These are phyloP conservation scores for Teleopsis dalmanni DNA, from an alignment of 1,140 invertebrate genomes.

Conservation along the genomic window DNA sequence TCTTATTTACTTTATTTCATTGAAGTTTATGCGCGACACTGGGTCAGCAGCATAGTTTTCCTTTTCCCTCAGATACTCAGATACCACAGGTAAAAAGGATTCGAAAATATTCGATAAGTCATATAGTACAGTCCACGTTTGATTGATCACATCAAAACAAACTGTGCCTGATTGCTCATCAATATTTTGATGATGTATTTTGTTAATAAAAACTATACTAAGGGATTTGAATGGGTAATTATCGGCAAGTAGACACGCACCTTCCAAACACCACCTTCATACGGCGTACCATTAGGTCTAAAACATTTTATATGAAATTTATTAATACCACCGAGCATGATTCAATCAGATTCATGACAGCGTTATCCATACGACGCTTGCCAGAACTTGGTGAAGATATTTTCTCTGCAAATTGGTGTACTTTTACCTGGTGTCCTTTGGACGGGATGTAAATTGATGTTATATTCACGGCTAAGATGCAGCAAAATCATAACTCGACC, in stretches of 20 bases:
- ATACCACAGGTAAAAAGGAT: conserved; percentile 98
- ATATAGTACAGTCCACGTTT: conserved; percentile 84
- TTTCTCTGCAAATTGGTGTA: conserved; percentile 39
- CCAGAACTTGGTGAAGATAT: conserved; percentile 99
- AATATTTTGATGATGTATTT: conserved; percentile 99
- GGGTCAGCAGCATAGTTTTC: too few species aligned
- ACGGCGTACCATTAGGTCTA: conserved; percentile 92
- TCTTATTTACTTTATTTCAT: too few species aligned
- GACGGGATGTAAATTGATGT: too few species aligned
- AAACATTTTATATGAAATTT: conserved; percentile 99
- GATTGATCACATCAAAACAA: conserved; percentile 99
- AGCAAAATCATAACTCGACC: too few species aligned
- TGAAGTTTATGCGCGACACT: too few species aligned
- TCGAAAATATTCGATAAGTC: conserved; percentile 99
- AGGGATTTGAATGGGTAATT: conserved; percentile 99
- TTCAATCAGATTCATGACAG: conserved; percentile 99
- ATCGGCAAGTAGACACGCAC: conserved; percentile 95
- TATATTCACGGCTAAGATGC: too few species aligned
- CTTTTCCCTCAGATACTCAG: too few species aligned
- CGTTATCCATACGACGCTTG: conserved; percentile 99
- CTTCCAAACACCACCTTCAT: conserved; percentile 99
- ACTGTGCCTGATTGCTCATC: conserved; percentile 99
- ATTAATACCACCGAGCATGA: conserved; percentile 93
- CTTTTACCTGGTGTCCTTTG: too few species aligned
- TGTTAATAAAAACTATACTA: conserved; percentile 99